Base-by-base conservation (phyloP, 2,113 vertebrate genomes). In the Mugil cephalus region DNA sequence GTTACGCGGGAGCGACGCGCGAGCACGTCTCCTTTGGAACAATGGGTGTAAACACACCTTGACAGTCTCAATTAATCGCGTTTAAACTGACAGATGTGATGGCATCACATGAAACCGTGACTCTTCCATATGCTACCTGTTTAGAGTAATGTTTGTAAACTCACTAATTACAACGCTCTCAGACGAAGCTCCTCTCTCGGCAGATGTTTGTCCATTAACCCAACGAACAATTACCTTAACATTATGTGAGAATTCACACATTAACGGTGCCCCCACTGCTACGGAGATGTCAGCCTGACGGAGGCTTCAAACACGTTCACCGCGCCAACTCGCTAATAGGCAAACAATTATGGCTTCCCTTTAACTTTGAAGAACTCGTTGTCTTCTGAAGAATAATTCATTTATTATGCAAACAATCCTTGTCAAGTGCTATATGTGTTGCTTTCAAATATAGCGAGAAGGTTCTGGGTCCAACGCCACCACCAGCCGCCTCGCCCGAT, bases 51-150 rank as follows among this genome's bases (percentile, higher is more conserved):
- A 87, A 87, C 83, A 76, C 56, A 79, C 65, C 67, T 70, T 19
- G 77, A 71, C 74, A 58, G 79, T 79, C 75, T 84, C 72, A 78
- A 88, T 92, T 84, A 92, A 92, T 92, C 90, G 88, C 65, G 69
- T 82, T 88, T 81, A 86, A 90, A 77, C 73, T 87, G 90, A 88
- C 89, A 83, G 87, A 87, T 84, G 89, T 79, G 80, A 83, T 71
- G 53, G 70, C 68, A 70, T 87, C 87, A 87, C 77, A 83, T 51
- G 74, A 86, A 91, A 84, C 74, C 63, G 78, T 70, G 83, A 80
- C 87, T 87, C 87, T 55, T 70, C 90, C 91, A 92, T 93, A 92
- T 92, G 92, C 68, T 89, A 88, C 86, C 88, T 88, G 91, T 86
- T 92, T 77, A 30, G 68, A 74, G 59, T 63, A 77, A 82, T 83